Percentiles rank a stretch among this genome's conserved stretches.
Conservation (phyloP, 2,797 vertebrate genomes). For the Apodemus agrarius region DNA sequence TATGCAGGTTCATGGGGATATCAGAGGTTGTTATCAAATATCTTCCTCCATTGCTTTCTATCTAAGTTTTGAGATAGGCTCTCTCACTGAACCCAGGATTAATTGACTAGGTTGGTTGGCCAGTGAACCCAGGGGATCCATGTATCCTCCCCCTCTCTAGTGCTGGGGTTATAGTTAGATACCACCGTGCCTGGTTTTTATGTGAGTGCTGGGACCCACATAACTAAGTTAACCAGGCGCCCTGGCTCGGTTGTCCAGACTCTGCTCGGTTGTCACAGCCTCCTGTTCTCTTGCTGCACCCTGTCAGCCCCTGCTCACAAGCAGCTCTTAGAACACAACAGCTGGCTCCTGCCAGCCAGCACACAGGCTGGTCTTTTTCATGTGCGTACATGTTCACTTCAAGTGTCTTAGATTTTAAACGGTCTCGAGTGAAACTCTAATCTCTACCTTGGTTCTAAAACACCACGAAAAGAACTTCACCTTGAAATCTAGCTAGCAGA, state of each 20-base stretch:
- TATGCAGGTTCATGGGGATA: background rate
- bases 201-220: background rate
- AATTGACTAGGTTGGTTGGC: background rate
- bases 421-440: background rate
- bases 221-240: background rate
- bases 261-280: background rate
- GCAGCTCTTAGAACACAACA: background rate
- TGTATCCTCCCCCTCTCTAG: background rate
- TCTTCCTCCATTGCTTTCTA: background rate
- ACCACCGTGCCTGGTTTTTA: background rate
- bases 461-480: conserved; percentile 44
- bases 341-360: background rate
- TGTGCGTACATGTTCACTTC: background rate
- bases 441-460: background rate
- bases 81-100: background rate
- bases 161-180: background rate
- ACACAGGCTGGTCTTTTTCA: background rate
- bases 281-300: background rate
- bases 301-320: background rate
- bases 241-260: too few species aligned
- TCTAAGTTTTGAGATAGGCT: background rate
- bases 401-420: background rate
- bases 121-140: background rate
- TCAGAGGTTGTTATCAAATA: background rate
- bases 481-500: conserved; percentile 41